Conservation (phyloP, 92 coral and sea anemone species). For the Bergia puertoricense region DNA sequence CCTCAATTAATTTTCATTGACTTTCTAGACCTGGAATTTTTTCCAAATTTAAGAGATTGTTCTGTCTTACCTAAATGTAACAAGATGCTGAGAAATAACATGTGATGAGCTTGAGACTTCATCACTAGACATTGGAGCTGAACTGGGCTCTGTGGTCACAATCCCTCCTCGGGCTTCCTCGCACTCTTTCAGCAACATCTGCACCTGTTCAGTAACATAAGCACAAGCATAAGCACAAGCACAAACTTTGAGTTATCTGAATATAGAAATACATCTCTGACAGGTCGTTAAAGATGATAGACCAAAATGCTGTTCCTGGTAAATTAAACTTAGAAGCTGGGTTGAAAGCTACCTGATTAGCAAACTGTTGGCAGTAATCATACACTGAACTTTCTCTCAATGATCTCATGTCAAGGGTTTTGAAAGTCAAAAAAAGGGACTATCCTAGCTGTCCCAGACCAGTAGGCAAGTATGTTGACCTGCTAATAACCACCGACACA, state of each 20-base stretch:
- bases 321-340: not conserved
- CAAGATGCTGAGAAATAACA: constrained; percentile 93
- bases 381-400: not conserved
- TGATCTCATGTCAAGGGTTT: not conserved
- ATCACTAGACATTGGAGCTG: constrained; percentile 57
- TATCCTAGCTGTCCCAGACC: too few relatives aligned
- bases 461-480: too few relatives aligned
- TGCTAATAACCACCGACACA: too few relatives aligned
- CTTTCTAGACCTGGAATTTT: too few relatives aligned
- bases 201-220: constrained; percentile 64
- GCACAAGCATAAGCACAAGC: not conserved
- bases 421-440: too few relatives aligned
- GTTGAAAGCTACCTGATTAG: not conserved
- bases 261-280: too few relatives aligned
- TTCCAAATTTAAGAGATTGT: not conserved
- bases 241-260: not conserved
- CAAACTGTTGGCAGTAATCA: too few relatives aligned
- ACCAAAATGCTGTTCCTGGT: not conserved
- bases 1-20: too few relatives aligned
- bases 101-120: constrained; percentile 97
- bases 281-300: too few relatives aligned
- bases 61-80: constrained; percentile 74
- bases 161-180: constrained; percentile 95
- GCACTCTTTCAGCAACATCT: constrained; percentile 90
- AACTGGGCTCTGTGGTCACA: constrained; percentile 51